These are phyloP conservation scores for Balaeniceps rex DNA, from an alignment of 2,113 vertebrate genomes.

Conservation along the genomic window DNA sequence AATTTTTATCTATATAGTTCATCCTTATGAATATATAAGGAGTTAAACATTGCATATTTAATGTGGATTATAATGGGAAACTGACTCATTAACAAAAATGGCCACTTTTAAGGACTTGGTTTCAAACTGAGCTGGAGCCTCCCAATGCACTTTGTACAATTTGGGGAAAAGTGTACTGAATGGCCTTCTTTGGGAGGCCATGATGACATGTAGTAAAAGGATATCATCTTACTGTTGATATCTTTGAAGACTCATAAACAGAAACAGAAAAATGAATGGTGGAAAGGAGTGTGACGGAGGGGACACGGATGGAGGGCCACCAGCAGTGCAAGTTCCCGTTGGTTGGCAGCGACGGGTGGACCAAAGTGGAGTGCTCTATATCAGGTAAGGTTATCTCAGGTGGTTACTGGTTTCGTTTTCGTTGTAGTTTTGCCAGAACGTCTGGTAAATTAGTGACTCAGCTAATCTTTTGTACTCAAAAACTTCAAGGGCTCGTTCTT, in stretches of 20 bases:
- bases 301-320: constrained; percentile 83
- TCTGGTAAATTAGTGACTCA: accelerated
- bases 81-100: constrained; percentile 78
- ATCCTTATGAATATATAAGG: constrained; percentile 65
- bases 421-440: accelerated
- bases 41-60: constrained; percentile 76
- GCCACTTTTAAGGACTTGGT: constrained; percentile 85
- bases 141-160: constrained; percentile 77
- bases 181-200: constrained; percentile 80
- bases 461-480: accelerated
- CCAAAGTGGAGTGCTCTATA: constrained; percentile 85
- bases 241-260: constrained; percentile 84
- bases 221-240: constrained; percentile 90
- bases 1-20: constrained; percentile 71
- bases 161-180: constrained; percentile 73
- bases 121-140: constrained; percentile 83
- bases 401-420: neutral
- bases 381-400: constrained; percentile 80
- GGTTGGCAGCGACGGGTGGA: constrained; percentile 94
- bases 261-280: constrained; percentile 98
- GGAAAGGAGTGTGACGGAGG: constrained; percentile 94
- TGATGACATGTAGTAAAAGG: constrained; percentile 82
- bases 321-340: constrained; percentile 94
- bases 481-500: neutral
- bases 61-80: constrained; percentile 83